Evolutionary conservation across 2,888 invertebrate species (phyloP), one percentile per base, ranked within the genome.

Genomic region (Tromatobia lineatoria): DNA sequence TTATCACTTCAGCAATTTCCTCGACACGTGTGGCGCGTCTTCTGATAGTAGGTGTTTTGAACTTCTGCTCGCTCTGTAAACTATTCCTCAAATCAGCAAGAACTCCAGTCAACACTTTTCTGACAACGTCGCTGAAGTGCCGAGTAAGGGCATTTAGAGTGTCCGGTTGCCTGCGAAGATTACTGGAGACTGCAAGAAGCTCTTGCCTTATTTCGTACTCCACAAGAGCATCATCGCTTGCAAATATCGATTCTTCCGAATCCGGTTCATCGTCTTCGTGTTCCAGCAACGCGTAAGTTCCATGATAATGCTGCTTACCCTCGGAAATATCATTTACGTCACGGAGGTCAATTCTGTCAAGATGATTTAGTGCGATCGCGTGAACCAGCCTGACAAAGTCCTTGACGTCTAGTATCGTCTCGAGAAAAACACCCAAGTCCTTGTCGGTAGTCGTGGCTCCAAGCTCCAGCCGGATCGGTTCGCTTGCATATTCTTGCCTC

Each of bases 321-420:
- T 10, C 20, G 54, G n/a, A 57, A 25, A 15, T 34, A 3, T 75
- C 69, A 11, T 23, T n/a, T 25, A 13, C n/a, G 18, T 82, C 20
- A 25, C 25, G 15, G 15, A 34, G 3, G n/a, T 47, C 67, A 10
- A 64, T 76, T 59, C 70, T 52, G 8, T 84, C 64, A 23, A 52
- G 45, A 25, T 54, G 57, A 52, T 81, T 20, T 8, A 54, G 6
- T 11, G 54, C 50, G 47, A 83, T 83, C 7, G 8, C n/a, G 7
- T 25, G 79, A 70, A 83, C 25, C 11, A 79, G 38, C 0, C 8
- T 70, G 2, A 47, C 70, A 15, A 79, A 75, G 20, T 75, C 38
- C 3, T 45, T 47, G 15, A 71, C 74, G 47, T 79, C 38, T 34
- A 23, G 10, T 3, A 67, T 76, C n/a, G 59, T 71, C n/a, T 61